phyloP scores from a whole-genome alignment of 2,888 invertebrate species.

The Hesperia comma region DNA sequence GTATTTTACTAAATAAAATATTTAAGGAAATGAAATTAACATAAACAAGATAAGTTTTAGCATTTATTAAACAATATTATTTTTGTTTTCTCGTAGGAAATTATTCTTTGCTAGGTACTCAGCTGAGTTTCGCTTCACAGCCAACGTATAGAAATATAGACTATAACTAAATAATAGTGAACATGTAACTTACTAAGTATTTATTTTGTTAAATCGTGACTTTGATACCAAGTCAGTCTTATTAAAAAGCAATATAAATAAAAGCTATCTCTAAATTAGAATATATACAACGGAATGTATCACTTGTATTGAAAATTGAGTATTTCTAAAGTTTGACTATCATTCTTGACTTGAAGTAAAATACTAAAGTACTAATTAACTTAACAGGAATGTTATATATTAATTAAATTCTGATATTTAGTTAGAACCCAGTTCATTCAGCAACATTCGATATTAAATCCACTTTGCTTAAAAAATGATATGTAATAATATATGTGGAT shows the following conservation, averaged over 20 bases:
- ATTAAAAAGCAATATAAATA: conserved; percentile 25
- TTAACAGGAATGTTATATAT: conserved; percentile 15
- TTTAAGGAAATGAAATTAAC: conserved; percentile 31
- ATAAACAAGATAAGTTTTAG: conserved; percentile 31
- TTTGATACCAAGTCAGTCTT: conserved; percentile 33
- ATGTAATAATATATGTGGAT: conserved; percentile 21
- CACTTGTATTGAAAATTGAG: conserved; percentile 17
- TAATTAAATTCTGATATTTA: not conserved
- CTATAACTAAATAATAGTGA: conserved; percentile 30
- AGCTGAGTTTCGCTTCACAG: conserved; percentile 67
- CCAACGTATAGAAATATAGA: conserved; percentile 53
- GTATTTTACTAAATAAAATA: not conserved
- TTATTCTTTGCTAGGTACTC: conserved; percentile 51
- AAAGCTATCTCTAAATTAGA: not conserved
- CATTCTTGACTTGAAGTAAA: not conserved
- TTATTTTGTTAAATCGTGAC: conserved; percentile 8
- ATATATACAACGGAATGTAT: conserved; percentile 21
- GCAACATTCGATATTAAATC: not conserved
- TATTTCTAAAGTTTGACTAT: conserved; percentile 19
- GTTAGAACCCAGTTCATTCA: not conserved
- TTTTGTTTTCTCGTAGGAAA: conserved; percentile 53
- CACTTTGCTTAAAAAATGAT: conserved; percentile 14
- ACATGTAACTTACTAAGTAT: conserved; percentile 13
- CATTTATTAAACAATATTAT: conserved; percentile 51
- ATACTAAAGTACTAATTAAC: not conserved